phyloP scores from a whole-genome alignment of 2,113 vertebrate genomes.

The Cyprinus carpio region DNA sequence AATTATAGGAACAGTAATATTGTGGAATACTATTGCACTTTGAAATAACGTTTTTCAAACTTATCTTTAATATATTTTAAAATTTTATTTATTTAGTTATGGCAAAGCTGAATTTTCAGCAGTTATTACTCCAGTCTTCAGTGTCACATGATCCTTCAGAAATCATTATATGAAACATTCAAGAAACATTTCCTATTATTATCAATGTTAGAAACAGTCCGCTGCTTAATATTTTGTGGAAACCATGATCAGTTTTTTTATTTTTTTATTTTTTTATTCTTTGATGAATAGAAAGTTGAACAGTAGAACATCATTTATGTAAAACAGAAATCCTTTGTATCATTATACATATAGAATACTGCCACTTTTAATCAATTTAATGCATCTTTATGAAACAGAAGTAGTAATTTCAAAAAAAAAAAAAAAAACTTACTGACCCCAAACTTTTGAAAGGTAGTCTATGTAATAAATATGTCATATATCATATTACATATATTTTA shows the following conservation, averaged over 20 bases:
- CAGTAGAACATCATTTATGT: too few relatives aligned
- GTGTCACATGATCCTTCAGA: not conserved
- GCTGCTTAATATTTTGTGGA: too few relatives aligned
- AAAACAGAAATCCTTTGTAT: too few relatives aligned
- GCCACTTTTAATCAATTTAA: too few relatives aligned
- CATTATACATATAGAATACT: too few relatives aligned
- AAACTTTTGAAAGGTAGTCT: too few relatives aligned
- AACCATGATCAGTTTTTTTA: too few relatives aligned
- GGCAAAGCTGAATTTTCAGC: not conserved
- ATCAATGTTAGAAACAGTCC: not conserved
- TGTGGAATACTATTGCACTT: not conserved
- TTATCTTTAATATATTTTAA: not conserved
- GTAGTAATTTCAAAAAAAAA: too few relatives aligned
- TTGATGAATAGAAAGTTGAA: not conserved
- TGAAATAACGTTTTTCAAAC: not conserved
- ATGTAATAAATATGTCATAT: too few relatives aligned
- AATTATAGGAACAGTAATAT: not conserved
- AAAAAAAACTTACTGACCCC: too few relatives aligned
- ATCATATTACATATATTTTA: too few relatives aligned
- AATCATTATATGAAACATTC: not conserved
- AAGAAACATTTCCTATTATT: not conserved
- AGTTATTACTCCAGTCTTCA: not conserved
- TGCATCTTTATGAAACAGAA: too few relatives aligned
- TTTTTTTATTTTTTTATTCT: not conserved
- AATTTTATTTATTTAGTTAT: not conserved